Base-by-base conservation (phyloP, 2,797 vertebrate species). In the Gambusia yucatana region DNA sequence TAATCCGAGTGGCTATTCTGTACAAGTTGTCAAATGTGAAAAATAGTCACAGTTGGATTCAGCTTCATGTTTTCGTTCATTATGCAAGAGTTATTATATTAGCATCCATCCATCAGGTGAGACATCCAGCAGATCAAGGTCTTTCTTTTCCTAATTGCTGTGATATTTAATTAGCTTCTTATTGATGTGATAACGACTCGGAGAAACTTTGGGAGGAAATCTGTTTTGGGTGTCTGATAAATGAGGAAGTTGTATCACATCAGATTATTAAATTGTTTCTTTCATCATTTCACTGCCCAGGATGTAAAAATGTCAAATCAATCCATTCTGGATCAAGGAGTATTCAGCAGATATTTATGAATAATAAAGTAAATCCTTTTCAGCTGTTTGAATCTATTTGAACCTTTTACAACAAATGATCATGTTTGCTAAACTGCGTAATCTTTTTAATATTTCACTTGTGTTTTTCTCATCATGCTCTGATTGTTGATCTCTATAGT, bases 11-110 rank as follows among this genome's bases (percentile, higher is more conserved):
- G 39, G 17, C 4, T 65, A 9, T 61, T 13, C 36, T 7, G 1
- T 52, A 47, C 39, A 72, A 67, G 43, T 67, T 77, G 33, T 65
- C 67, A n/a, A 52, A 57, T 7, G n/a, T 52, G 20, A 63, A 46
- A 46, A 76, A n/a, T 11, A 46, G 65, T 76, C 5, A 73, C 48
- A 6, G 36, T 43, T 69, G 65, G 65, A 59, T 47, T 43, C 57
- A 65, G 43, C 39, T 63, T 75, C 48, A 39, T 75, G 50, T 36
- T 77, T 14, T 65, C 16, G 14, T 76, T 72, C 20, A 48, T 77
- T 80, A 17, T 76, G 13, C 5, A 13, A 41, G 20, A 61, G 69
- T 59, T 0, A 20, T 59, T 1, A 20, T 73, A 5, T 67, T 61
- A 36, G 7, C 52, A 22, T 52, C 46, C 25, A 39, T 39, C 76